These are phyloP conservation scores for Melopsittacus undulatus DNA, from an alignment of 2,797 vertebrate species.

Conservation along the genomic window DNA sequence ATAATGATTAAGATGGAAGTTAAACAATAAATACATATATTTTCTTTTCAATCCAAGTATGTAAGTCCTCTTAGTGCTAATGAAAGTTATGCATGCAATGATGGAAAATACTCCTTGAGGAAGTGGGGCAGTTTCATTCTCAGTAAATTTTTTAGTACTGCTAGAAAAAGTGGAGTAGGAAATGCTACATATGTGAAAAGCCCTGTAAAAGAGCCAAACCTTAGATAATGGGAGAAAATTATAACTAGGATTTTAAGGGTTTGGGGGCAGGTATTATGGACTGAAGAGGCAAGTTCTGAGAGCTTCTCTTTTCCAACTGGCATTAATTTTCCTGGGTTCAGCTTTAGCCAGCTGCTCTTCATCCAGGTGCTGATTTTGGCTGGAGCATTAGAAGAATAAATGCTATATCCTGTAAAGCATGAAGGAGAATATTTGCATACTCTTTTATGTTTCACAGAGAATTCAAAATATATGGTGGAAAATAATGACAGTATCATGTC, in stretches of 20 bases:
- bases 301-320: conserved; percentile 41
- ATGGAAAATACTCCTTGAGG: not conserved
- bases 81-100: not conserved
- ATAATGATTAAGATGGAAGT: not conserved
- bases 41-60: not conserved
- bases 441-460: conserved; percentile 59
- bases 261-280: conserved; percentile 43
- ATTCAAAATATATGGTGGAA: conserved; percentile 57
- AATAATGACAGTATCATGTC: conserved; percentile 43
- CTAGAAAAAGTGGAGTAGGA: not conserved
- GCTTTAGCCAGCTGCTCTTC: conserved; percentile 60
- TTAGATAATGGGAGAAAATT: conserved; percentile 33
- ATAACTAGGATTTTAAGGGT: conserved; percentile 25
- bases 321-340: conserved; percentile 55
- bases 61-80: not conserved
- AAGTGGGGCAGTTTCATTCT: not conserved
- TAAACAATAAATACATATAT: not conserved
- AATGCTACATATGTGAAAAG: not conserved
- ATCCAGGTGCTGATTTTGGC: conserved; percentile 68
- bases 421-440: conserved; percentile 66
- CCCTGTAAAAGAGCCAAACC: conserved; percentile 30
- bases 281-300: conserved; percentile 52
- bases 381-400: conserved; percentile 38
- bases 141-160: not conserved
- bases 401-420: conserved; percentile 57